phyloP scores from a whole-genome alignment of 2,797 vertebrate species.

The Podargus strigoides region DNA sequence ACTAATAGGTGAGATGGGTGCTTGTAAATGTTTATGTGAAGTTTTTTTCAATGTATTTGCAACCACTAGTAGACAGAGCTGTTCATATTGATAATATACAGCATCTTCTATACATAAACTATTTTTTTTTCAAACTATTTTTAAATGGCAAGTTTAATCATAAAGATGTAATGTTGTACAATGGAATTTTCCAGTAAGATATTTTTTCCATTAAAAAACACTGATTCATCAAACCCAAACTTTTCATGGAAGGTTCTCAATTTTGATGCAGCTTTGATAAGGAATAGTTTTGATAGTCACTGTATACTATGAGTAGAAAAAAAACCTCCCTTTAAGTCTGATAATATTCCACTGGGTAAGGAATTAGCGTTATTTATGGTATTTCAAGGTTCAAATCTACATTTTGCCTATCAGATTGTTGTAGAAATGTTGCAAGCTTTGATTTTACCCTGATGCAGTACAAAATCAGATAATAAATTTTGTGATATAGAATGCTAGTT shows the following conservation, averaged over 20 bases:
- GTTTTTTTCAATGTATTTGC: neutral
- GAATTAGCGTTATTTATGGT: neutral
- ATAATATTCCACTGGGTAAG: neutral
- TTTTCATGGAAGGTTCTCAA: neutral
- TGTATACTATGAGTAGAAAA: neutral
- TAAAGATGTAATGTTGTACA: neutral
- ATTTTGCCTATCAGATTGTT: neutral
- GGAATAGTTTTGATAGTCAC: neutral
- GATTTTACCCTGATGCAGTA: neutral
- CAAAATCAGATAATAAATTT: neutral
- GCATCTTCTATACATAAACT: neutral
- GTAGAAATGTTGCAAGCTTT: neutral
- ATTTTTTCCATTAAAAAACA: neutral
- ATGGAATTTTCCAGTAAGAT: neutral
- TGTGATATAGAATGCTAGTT: neutral
- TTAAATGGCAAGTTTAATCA: neutral
- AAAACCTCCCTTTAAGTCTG: neutral
- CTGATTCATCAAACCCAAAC: neutral
- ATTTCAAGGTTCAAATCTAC: neutral
- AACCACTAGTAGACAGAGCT: neutral
- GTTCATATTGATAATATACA: neutral
- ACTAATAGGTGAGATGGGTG: neutral
- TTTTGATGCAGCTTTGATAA: neutral
- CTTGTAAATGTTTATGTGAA: neutral
- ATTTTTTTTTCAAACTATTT: neutral